These are phyloP conservation scores for Ectemnius lituratus DNA, from an alignment of 2,888 invertebrate genomes.

Conservation along the genomic window DNA sequence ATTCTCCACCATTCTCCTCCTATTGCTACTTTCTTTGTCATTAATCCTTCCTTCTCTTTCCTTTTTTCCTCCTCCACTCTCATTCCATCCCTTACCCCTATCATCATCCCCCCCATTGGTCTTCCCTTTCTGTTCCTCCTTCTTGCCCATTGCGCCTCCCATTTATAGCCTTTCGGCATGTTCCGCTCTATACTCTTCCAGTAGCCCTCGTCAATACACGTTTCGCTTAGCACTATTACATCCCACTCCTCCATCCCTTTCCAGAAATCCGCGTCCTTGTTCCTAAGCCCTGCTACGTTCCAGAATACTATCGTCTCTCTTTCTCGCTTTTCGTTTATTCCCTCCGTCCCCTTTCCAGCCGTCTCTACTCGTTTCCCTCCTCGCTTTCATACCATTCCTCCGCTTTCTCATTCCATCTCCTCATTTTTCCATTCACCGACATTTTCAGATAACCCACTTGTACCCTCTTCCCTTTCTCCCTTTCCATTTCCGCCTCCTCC, in stretches of 20 bases:
- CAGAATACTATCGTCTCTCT: conserved; percentile 25
- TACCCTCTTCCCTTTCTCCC: too few species aligned
- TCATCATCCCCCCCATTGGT: conserved; percentile 16
- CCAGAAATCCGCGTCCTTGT: conserved; percentile 48
- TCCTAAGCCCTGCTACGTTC: conserved; percentile 48
- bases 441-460: too few species aligned
- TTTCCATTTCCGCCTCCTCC: too few species aligned
- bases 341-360: too few species aligned
- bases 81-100: conserved; percentile 9
- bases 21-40: conserved; percentile 3
- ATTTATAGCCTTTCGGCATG: conserved; percentile 33
- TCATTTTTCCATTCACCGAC: too few species aligned
- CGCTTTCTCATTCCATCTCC: too few species aligned
- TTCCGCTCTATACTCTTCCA: conserved; percentile 28
- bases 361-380: too few species aligned
- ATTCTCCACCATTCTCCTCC: conserved; percentile 16
- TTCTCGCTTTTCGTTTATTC: too few species aligned
- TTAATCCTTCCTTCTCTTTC: conserved; percentile 5
- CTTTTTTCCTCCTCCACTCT: neutral
- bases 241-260: conserved; percentile 37
- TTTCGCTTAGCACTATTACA: conserved; percentile 40
- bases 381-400: too few species aligned
- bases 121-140: neutral
- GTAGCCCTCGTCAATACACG: conserved; percentile 46
- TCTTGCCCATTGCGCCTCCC: conserved; percentile 26